These are phyloP conservation scores for Watsonalla cultraria DNA, from an alignment of 2,888 invertebrate species.

Conservation along the genomic window DNA sequence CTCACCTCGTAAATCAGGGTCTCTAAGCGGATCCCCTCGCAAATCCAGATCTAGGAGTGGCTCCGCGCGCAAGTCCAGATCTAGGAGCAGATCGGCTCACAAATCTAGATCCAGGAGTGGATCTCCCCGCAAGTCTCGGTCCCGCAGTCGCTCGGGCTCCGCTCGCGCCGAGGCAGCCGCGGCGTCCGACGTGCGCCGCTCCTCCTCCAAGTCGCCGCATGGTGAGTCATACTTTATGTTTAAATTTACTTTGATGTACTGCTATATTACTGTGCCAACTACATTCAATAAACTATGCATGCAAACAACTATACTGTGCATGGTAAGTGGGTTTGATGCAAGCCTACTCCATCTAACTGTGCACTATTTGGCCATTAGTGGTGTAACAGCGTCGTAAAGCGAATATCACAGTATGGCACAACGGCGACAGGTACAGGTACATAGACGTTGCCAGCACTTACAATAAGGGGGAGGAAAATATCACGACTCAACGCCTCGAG, in stretches of 20 bases:
- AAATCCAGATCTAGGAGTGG: conserved; percentile 23
- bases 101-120: conserved; percentile 13
- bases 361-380: too few relatives aligned
- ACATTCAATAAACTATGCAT: background rate
- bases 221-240: conserved; percentile 15
- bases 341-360: too few relatives aligned
- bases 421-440: background rate
- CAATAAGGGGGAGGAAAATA: too few relatives aligned
- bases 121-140: conserved; percentile 23
- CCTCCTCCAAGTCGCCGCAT: conserved; percentile 17
- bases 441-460: conserved; percentile 1
- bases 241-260: background rate
- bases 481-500: too few relatives aligned
- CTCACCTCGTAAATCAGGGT: conserved; percentile 20
- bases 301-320: background rate
- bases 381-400: background rate
- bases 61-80: conserved; percentile 18
- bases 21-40: conserved; percentile 22
- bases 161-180: too few relatives aligned
- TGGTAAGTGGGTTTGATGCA: too few relatives aligned
- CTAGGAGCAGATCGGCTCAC: conserved; percentile 12
- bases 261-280: background rate
- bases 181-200: too few relatives aligned
- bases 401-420: too few relatives aligned
- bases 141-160: conserved; percentile 8